These are phyloP conservation scores for Notothenia coriiceps DNA, from an alignment of 2,113 vertebrate genomes.

Conservation along the genomic window DNA sequence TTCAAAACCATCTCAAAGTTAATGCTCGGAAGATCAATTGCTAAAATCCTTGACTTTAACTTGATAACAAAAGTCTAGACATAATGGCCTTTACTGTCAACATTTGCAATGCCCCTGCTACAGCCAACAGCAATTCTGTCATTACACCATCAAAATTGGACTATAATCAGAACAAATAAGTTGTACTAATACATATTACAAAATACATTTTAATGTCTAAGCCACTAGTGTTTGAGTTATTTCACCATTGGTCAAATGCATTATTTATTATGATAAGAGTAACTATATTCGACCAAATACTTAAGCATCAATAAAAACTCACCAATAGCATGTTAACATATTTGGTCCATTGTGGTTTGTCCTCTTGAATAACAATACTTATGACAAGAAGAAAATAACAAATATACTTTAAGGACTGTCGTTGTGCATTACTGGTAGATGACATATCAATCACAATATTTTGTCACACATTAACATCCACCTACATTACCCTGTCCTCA, in stretches of 20 bases:
- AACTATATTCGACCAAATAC: not conserved
- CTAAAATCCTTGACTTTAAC: not conserved
- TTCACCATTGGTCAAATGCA: not conserved
- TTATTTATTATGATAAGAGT: too few relatives aligned
- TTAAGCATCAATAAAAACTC: not conserved
- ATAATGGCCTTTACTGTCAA: conserved; percentile 28
- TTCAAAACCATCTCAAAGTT: not conserved
- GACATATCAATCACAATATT: not conserved
- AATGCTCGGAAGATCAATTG: conserved; percentile 1
- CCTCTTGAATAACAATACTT: not conserved
- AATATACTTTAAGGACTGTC: not conserved
- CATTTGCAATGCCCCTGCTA: conserved; percentile 24
- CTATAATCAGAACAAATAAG: conserved; percentile 47
- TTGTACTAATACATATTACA: conserved; percentile 1
- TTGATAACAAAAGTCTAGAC: conserved; percentile 4
- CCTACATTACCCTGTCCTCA: too few relatives aligned
- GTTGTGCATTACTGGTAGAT: not conserved
- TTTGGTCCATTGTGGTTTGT: not conserved
- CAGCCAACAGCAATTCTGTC: conserved; percentile 48
- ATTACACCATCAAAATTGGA: conserved; percentile 61
- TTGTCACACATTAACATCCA: not conserved
- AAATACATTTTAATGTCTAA: conserved; percentile 13
- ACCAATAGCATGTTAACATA: not conserved
- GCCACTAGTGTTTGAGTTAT: not conserved
- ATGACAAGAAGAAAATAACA: too few relatives aligned